Evolutionary conservation across 2,113 vertebrate genomes (phyloP).

Genomic region (Microcebus murinus): DNA sequence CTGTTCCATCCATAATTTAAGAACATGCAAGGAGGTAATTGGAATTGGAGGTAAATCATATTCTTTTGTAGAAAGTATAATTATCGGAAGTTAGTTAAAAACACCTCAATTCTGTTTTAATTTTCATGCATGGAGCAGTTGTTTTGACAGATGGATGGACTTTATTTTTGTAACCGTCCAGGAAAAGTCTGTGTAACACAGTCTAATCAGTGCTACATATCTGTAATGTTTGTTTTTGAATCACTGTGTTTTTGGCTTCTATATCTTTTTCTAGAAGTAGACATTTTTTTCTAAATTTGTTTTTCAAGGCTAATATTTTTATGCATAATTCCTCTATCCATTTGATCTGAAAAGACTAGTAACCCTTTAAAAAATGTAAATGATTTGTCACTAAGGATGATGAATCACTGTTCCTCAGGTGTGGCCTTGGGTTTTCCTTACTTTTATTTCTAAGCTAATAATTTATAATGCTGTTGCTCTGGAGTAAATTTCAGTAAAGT

Average conservation of each 20-base stretch:
- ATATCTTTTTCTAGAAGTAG: constrained; percentile 70
- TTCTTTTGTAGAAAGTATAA: constrained; percentile 80
- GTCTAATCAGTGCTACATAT: constrained; percentile 84
- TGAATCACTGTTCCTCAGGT: constrained; percentile 61
- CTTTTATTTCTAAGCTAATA: constrained; percentile 45
- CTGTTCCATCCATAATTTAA: constrained; percentile 73
- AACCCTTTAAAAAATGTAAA: constrained; percentile 58
- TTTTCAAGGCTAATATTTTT: constrained; percentile 80
- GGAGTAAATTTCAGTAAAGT: constrained; percentile 36
- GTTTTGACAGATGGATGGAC: constrained; percentile 91
- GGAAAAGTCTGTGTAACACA: constrained; percentile 85
- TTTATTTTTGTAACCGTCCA: constrained; percentile 90
- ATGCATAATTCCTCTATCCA: constrained; percentile 63
- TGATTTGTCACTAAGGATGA: constrained; percentile 69
- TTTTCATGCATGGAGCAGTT: constrained; percentile 86
- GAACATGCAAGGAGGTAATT: constrained; percentile 47
- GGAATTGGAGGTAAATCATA: constrained; percentile 72
- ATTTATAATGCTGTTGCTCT: background rate
- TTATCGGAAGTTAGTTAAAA: constrained; percentile 84
- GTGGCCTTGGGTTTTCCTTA: constrained; percentile 53
- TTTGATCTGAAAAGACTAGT: constrained; percentile 69
- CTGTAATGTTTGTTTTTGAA: constrained; percentile 84
- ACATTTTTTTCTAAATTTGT: constrained; percentile 80
- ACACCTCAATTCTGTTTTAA: constrained; percentile 84
- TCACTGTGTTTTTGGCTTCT: constrained; percentile 80